Evolutionary conservation across 2,113 vertebrate species (phyloP).

Genomic region (Mus pahari): DNA sequence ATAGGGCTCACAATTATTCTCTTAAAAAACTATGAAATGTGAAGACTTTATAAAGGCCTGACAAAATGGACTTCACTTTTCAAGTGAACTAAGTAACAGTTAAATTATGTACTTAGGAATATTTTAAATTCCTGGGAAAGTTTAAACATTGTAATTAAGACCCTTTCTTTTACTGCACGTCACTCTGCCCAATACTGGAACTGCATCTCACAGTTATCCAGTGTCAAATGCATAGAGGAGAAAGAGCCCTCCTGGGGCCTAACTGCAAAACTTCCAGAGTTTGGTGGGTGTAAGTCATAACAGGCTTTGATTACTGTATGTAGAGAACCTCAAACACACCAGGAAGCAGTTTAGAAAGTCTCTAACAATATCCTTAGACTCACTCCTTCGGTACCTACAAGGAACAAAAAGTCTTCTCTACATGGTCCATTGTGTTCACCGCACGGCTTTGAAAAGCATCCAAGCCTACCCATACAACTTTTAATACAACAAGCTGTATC

Average conservation of each 20-base stretch:
- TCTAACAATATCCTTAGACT: constrained; percentile 68
- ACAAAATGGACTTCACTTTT: constrained; percentile 73
- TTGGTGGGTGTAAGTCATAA: constrained; percentile 77
- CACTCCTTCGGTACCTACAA: constrained; percentile 53
- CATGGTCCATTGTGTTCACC: constrained; percentile 53
- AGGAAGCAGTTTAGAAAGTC: constrained; percentile 49
- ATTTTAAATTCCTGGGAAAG: constrained; percentile 76
- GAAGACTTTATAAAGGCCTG: constrained; percentile 75
- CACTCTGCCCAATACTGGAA: constrained; percentile 58
- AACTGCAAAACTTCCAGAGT: constrained; percentile 54
- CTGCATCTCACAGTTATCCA: constrained; percentile 52
- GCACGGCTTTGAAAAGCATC: constrained; percentile 58
- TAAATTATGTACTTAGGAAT: constrained; percentile 69
- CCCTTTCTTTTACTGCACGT: constrained; percentile 71
- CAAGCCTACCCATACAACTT: constrained; percentile 66
- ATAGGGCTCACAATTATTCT: constrained; percentile 64
- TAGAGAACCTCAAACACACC: constrained; percentile 58
- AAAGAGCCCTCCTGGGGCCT: constrained; percentile 56
- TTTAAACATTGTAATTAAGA: constrained; percentile 81
- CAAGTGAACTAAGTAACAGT: constrained; percentile 69
- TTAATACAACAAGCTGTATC: constrained; percentile 50
- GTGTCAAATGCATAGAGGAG: constrained; percentile 32
- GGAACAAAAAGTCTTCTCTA: constrained; percentile 53
- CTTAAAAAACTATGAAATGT: constrained; percentile 73
- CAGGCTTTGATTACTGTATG: constrained; percentile 66